Evolutionary conservation across 2,797 vertebrate genomes (phyloP), one percentile per base, ranked within the genome.

Genomic region (Botia kubotai): DNA sequence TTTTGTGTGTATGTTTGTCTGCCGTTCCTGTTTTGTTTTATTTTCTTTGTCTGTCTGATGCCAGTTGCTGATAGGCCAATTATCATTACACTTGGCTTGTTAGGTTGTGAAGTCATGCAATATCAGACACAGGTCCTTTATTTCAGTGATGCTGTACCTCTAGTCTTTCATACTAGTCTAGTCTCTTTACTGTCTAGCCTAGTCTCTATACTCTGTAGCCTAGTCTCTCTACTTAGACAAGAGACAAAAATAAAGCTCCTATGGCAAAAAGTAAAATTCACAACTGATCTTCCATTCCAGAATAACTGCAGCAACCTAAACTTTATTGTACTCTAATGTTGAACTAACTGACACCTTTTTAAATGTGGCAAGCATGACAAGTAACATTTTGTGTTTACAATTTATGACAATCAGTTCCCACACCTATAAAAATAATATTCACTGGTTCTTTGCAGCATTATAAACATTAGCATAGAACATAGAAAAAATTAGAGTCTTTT

Each of bases 1-100:
- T 91, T 95, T 91, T 52, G 50, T 77, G 67, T 57, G 66, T 53
- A n/a, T 80, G 50, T 43, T 26, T 2, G 29, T 68, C 72, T 43
- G 72, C 5, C 12, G 6, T 79, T 80, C 12, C 53, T 12, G 33
- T 5, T 69, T 39, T 19, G 16, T 6, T 46, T 11, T 52, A 21
- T 17, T 73, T 68, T 63, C 7, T 78, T 48, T 52, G 39, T 73
- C 29, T 46, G 21, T 72, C 50, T 16, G 1, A 52, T 29, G 26
- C 26, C 21, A 60, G 21, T 60, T 72, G 36, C 29, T 75, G 63
- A 88, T 83, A 85, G 87, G 89, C 90, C 88, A 89, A 86, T 89
- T 84, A 78, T 79, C 43, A 46, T 46, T 46, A 46, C 86, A 81
- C 77, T 77, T 60, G 19, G 16, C n/a, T 19, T 12, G 63, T 72